These are phyloP conservation scores for Congeria kusceri DNA, from an alignment of 2,888 invertebrate species.

Conservation along the genomic window DNA sequence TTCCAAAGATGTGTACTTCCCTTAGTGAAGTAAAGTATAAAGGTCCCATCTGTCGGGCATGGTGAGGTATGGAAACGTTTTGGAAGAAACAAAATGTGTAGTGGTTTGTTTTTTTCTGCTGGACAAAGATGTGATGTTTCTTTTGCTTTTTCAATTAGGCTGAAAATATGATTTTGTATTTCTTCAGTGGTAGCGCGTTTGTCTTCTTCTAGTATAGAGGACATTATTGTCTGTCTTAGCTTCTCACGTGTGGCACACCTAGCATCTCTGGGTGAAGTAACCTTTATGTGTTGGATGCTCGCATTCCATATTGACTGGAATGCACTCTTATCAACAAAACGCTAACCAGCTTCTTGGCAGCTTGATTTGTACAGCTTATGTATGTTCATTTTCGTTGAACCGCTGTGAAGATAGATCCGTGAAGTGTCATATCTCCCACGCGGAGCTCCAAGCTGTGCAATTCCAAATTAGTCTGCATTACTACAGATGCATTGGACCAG, in stretches of 20 bases:
- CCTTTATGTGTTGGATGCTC: slow-evolving; percentile 33
- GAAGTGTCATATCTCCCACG: too few species aligned
- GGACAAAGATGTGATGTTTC: background rate
- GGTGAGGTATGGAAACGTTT: slow-evolving; percentile 31
- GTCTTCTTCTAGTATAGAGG: slow-evolving; percentile 28
- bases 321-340: too few species aligned
- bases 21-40: slow-evolving; percentile 30
- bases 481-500: slow-evolving; percentile 16
- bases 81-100: slow-evolving; percentile 44
- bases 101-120: slow-evolving; percentile 1
- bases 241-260: slow-evolving; percentile 39
- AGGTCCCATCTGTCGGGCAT: slow-evolving; percentile 34
- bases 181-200: slow-evolving; percentile 19
- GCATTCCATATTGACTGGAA: slow-evolving; percentile 20
- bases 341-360: too few species aligned
- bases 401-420: too few species aligned
- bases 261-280: slow-evolving; percentile 33
- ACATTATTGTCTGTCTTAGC: slow-evolving; percentile 10
- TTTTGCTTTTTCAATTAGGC: slow-evolving; percentile 12
- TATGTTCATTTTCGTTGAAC: too few species aligned
- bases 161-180: slow-evolving; percentile 17
- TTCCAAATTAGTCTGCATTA: background rate
- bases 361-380: too few species aligned
- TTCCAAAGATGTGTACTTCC: slow-evolving; percentile 55
- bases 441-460: too few species aligned